phyloP scores from a whole-genome alignment of 1,140 invertebrate genomes.

The Tachypleus tridentatus region DNA sequence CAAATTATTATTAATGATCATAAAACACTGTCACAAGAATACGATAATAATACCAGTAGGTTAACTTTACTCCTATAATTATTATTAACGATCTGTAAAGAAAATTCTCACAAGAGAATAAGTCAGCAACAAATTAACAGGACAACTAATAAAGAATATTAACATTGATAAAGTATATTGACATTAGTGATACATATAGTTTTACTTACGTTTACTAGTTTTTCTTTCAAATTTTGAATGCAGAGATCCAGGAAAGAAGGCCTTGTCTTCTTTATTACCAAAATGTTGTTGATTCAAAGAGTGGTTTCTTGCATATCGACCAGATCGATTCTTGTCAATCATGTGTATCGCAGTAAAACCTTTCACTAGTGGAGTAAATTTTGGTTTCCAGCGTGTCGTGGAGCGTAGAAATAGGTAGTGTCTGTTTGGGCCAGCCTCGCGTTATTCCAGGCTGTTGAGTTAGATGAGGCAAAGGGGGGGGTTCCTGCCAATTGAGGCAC shows the following conservation, averaged over 20 bases:
- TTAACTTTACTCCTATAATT: too few species aligned
- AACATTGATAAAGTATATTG: background rate
- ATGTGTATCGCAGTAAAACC: constrained; percentile 58
- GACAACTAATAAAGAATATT: too few species aligned
- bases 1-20: too few species aligned
- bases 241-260: constrained; percentile 16
- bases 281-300: background rate
- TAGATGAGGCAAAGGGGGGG: constrained; percentile 26
- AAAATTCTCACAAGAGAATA: too few species aligned
- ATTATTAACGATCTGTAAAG: too few species aligned
- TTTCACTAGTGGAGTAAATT: constrained; percentile 49
- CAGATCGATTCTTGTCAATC: constrained; percentile 34
- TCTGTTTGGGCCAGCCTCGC: constrained; percentile 11
- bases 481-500: constrained; percentile 35
- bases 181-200: background rate
- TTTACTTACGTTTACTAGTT: background rate
- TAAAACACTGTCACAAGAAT: too few species aligned
- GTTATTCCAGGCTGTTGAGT: constrained; percentile 12
- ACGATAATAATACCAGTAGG: too few species aligned
- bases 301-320: background rate
- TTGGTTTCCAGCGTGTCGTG: constrained; percentile 40
- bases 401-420: constrained; percentile 15
- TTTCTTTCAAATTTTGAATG: constrained; percentile 15
- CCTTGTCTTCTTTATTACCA: constrained; percentile 6
- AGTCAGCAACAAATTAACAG: too few species aligned